Evolutionary conservation across 2,797 vertebrate species (phyloP).

Genomic region (Siniperca scherzeri): DNA sequence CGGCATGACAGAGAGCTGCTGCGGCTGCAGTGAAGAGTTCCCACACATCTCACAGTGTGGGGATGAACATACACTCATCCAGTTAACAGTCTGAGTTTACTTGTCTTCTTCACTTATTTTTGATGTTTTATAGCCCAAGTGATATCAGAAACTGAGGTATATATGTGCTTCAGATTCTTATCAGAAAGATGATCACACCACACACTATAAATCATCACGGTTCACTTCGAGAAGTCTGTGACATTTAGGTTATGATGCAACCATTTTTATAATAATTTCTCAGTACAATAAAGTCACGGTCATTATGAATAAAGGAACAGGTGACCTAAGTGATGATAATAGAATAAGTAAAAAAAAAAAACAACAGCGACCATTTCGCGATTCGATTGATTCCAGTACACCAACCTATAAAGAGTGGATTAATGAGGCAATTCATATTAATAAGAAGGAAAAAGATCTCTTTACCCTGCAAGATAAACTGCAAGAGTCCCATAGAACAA

Average conservation of each 20-base stretch:
- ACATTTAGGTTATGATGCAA: neutral
- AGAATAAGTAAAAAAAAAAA: neutral
- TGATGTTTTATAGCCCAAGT: neutral
- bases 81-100: neutral
- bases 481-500: neutral
- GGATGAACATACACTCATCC: constrained; percentile 18
- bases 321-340: neutral
- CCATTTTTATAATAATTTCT: neutral
- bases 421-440: neutral
- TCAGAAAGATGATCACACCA: neutral
- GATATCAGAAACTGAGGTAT: neutral
- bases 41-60: constrained; percentile 67
- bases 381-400: neutral
- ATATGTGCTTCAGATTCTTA: neutral
- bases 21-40: constrained; percentile 63
- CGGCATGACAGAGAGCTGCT: constrained; percentile 60
- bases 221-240: neutral
- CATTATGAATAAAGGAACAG: neutral
- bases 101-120: neutral
- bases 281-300: neutral
- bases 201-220: neutral
- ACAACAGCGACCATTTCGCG: neutral
- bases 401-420: neutral
- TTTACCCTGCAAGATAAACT: neutral
- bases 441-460: neutral